Base-by-base conservation (phyloP, 2,888 invertebrate species). In the Noctua janthina region DNA sequence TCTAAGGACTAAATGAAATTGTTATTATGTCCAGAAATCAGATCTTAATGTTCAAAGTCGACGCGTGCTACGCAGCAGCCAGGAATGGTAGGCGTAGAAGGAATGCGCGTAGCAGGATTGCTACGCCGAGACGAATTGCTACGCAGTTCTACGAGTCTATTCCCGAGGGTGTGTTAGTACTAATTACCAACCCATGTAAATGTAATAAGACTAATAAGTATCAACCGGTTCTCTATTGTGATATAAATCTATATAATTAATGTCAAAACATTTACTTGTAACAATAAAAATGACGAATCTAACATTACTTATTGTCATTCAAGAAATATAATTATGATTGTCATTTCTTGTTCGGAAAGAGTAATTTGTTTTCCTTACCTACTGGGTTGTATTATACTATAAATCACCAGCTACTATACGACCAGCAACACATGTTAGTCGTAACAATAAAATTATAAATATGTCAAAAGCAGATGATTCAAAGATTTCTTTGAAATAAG, bases 111-210 rank as follows among this genome's bases (percentile, higher is more conserved):
- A 67, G 67, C 67, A 54, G 51, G 23, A 13, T 7, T 35, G 35
- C 35, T 70, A 51, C 35, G 70, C 35, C 20, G 35, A 39, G 17
- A 20, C 43, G 20, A 20, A 71, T 13, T 23, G 23, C 56, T 35
- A 72, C 59, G 59, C 43, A 66, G 64, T 74, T 23, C 54, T 66
- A 66, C 54, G 29, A 23, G 43, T 64, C 29, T 23, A 66, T 51
- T 66, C 13, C 54, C 46, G 35, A 46, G 4, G 15, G 15, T 23
- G 23, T 35, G 8, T 39, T 17, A 76, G 46, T 23, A n/a, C 43
- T 43, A 66, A 23, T 39, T 64, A 39, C 11, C 64, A 35, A 17
- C 64, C n/a, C 29, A 15, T 29, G 15, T 35, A 23, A 66, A 39
- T 23, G 23, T 23, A 20, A 64, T 64, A 17, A 35, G 3, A 35